Percentiles rank a stretch among this genome's conserved stretches.
phyloP scores from a whole-genome alignment of 2,888 invertebrate genomes.

The Apocheima hispidaria region DNA sequence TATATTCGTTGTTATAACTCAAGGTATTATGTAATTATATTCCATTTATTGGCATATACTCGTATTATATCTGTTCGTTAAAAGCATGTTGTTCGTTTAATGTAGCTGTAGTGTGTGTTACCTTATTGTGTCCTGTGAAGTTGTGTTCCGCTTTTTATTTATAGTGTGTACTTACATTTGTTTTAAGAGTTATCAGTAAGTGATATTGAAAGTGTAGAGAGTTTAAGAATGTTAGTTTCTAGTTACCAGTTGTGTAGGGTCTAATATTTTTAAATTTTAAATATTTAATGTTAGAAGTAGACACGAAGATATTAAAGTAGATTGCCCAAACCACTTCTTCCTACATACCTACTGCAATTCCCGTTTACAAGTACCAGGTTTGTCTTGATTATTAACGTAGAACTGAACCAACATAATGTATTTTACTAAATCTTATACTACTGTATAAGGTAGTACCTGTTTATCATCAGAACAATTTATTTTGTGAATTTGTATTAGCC shows the following conservation, averaged over 20 bases:
- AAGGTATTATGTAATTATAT: slow-evolving; percentile 31
- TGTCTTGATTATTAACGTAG: not conserved
- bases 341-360: not conserved
- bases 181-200: slow-evolving; percentile 21
- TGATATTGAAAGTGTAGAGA: slow-evolving; percentile 10
- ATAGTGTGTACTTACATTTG: slow-evolving; percentile 46
- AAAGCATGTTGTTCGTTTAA: slow-evolving; percentile 48
- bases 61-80: slow-evolving; percentile 44
- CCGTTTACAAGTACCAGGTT: not conserved
- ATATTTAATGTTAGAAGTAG: not conserved
- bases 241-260: not conserved
- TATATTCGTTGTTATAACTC: slow-evolving; percentile 32
- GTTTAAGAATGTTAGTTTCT: slow-evolving; percentile 10
- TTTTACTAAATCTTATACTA: not conserved
- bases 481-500: not conserved
- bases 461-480: not conserved
- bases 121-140: slow-evolving; percentile 87
- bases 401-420: not conserved
- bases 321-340: not conserved
- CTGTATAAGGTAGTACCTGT: not conserved
- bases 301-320: slow-evolving; percentile 3
- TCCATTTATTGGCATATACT: slow-evolving; percentile 35
- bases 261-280: not conserved
- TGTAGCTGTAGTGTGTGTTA: slow-evolving; percentile 43
- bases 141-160: slow-evolving; percentile 87